Evolutionary conservation across 2,888 invertebrate species (phyloP).

Genomic region (Cerastoderma edule): DNA sequence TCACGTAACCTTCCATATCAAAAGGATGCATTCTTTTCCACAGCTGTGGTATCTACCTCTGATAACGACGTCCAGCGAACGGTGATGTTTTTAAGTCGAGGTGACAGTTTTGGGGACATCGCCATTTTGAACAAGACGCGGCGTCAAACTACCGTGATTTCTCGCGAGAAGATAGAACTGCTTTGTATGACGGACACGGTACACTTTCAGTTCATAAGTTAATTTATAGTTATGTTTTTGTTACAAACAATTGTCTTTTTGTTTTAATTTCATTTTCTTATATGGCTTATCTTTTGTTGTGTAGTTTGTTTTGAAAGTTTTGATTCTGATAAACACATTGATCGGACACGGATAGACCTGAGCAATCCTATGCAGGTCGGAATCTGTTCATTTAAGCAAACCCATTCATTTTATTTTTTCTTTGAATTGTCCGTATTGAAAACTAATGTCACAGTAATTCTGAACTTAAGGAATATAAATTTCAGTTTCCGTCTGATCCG

Average conservation of each 20-base stretch:
- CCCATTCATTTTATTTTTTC: too few species aligned
- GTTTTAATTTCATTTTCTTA: neutral
- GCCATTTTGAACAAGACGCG: constrained; percentile 73
- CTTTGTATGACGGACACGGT: constrained; percentile 73
- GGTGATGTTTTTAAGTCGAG: constrained; percentile 70
- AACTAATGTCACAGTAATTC: too few species aligned
- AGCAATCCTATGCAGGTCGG: too few species aligned
- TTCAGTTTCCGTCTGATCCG: too few species aligned
- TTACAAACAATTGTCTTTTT: neutral
- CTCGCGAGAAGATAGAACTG: constrained; percentile 75
- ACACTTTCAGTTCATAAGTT: neutral
- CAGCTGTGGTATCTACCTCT: constrained; percentile 73
- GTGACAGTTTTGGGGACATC: constrained; percentile 78
- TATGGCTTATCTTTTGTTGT: neutral
- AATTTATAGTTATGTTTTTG: neutral
- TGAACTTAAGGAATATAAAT: too few species aligned
- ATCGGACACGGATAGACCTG: too few species aligned
- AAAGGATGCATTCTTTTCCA: constrained; percentile 3
- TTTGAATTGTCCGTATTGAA: too few species aligned
- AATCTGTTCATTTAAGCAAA: too few species aligned
- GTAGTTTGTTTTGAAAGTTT: neutral
- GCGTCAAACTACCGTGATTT: constrained; percentile 76
- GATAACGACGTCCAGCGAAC: constrained; percentile 68
- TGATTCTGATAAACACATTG: too few species aligned
- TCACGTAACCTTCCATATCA: too few species aligned